Base-by-base conservation (phyloP, 2,113 vertebrate species). In the Alosa alosa region DNA sequence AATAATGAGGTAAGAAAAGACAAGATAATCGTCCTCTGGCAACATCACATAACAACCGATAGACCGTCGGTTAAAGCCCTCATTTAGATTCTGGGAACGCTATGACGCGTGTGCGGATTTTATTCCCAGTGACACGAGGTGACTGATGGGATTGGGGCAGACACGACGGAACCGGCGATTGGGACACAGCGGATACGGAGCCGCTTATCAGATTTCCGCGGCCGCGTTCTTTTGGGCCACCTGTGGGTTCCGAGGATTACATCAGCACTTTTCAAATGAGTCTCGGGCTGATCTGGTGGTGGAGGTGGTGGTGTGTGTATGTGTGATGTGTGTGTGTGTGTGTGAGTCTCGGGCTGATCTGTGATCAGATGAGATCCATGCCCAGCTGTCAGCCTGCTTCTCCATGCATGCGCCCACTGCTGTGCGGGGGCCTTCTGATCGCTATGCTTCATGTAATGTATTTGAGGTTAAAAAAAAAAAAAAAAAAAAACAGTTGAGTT, bases 211-310 rank as follows among this genome's bases (percentile, higher is more conserved):
- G n/a, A 72, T 72, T 72, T 36, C 36, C 36, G 7, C 15, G 1
- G 7, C 9, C 11, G 8, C 13, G 64, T 72, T 25, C 9, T 25
- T 8, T 2, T 31, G 64, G 47, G 31, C 64, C 64, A 72, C 64
- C 64, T 72, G 64, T 72, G 64, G 25, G 64, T 72, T 72, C 15
- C 8, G 64, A 36, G 64, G 64, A 72, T 72, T 72, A 72, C 64
- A 72, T 72, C 64, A 72, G 25, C 25, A 55, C 52, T 55, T 36
- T 64, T 64, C 4, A 7, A 22, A 22, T 64, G 22, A 22, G 60
- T 13, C 41, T 44, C 55, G 20, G 18, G 55, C 55, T 57, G 55
- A 4, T 20, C 55, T 57, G n/a, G n/a, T n/a, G n/a, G n/a, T n/a
- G n/a, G n/a, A n/a, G 15, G 31, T 31, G 31, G 31, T 31, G 31